These are phyloP conservation scores for Clamator glandarius DNA, from an alignment of 2,797 vertebrate genomes.

Conservation along the genomic window DNA sequence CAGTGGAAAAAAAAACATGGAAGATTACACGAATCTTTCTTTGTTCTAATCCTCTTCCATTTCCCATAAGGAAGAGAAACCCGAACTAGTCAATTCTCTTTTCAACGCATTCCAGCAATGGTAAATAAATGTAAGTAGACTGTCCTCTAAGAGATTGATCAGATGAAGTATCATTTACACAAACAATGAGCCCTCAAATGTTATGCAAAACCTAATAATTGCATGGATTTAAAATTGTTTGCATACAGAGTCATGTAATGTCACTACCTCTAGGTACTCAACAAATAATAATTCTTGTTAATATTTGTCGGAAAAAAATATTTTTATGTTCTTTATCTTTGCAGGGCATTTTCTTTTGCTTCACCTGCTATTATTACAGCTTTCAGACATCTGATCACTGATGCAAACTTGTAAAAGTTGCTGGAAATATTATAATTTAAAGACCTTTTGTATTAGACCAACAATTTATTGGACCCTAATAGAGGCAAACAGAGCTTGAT, in stretches of 20 bases:
- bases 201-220: neutral
- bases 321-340: neutral
- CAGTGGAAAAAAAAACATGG: neutral
- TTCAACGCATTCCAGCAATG: neutral
- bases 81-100: neutral
- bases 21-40: neutral
- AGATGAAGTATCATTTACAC: neutral
- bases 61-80: neutral
- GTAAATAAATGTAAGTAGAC: neutral
- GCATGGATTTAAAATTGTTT: neutral
- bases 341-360: neutral
- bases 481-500: neutral
- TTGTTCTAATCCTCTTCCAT: neutral
- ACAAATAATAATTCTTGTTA: neutral
- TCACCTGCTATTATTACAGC: neutral
- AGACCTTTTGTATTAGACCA: neutral
- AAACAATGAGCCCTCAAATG: neutral
- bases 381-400: neutral
- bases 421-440: neutral
- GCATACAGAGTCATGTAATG: neutral
- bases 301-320: neutral
- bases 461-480: neutral
- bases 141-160: neutral
- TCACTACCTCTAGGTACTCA: neutral
- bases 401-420: neutral